phyloP scores from a whole-genome alignment of 2,113 vertebrate species.

The Ciconia maguari region DNA sequence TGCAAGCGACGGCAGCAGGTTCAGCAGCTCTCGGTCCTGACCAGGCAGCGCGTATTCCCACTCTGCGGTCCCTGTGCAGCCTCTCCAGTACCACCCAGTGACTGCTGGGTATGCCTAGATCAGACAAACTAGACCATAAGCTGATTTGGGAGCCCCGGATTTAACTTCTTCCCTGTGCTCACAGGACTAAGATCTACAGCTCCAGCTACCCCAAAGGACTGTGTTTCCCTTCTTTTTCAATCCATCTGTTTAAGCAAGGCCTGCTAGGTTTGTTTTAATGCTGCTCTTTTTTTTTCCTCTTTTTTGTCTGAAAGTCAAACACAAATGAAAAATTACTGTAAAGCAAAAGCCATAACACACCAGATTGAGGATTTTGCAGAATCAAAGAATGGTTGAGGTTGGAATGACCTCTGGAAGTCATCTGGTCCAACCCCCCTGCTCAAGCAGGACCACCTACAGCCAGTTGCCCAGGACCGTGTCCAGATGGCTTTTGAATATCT shows the following conservation, averaged over 20 bases:
- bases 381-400: neutral
- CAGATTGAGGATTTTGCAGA: neutral
- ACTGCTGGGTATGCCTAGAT: neutral
- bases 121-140: neutral
- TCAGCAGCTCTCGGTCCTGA: neutral
- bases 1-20: accelerated
- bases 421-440: neutral
- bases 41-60: accelerated
- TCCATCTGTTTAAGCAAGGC: neutral
- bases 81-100: neutral
- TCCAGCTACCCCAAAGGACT: neutral
- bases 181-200: neutral
- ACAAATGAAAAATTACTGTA: neutral
- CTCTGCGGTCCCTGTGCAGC: neutral
- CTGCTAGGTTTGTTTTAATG: neutral
- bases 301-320: neutral
- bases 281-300: accelerated
- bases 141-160: neutral
- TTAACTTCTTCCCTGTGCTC: neutral
- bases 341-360: neutral
- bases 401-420: neutral
- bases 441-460: neutral
- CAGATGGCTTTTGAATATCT: neutral
- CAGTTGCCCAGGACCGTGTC: neutral
- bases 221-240: neutral